Evolutionary conservation across 2,113 vertebrate species (phyloP), one percentile per base, ranked within the genome.

Genomic region (Pelusios castaneus): DNA sequence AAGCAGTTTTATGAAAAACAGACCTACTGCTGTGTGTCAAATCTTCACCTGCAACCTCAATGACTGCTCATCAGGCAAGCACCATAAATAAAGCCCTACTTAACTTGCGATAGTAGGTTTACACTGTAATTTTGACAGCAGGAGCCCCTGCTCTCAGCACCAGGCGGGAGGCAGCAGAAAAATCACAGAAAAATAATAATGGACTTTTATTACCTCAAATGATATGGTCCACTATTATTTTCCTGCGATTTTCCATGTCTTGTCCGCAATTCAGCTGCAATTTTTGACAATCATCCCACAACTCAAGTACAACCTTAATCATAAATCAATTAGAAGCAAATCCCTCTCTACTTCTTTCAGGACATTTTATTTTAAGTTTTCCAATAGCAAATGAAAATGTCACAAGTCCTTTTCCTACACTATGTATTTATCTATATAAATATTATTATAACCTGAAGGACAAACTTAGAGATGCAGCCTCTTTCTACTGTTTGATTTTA

Each of bases 1-100:
- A 84, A 47, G 19, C 8, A 75, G 31, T 82, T 92, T 91, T 76
- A 88, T 27, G 80, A 77, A 82, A 8, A 6, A 63, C 89, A 82
- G 0, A 12, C 3, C 25, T 2, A 91, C 45, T 58, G 38, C 2
- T 91, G 29, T 3, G 0, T 0, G 38, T n/a, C 34, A 67, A 43
- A 84, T 82, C 29, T 63, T 80, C 80, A 76, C 41, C 82, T 56
- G 43, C 22, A 27, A 3, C 1, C 1, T 21, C 13, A 89, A 22
- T 1, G 31, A 91, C 8, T 43, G 88, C 8, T 76, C 58, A 60
- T 1, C 6, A 7, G 45, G 16, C 5, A 25, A 3, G 0, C 25
- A 80, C 43, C 89, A 63, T 83, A 77, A 89, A 19, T 16, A 86
- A 80, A 14, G 51, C 51, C 13, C 14, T 52, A 52, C 51, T 52